Conservation (phyloP, 2,888 invertebrate genomes). For the Oligia latruncula region DNA sequence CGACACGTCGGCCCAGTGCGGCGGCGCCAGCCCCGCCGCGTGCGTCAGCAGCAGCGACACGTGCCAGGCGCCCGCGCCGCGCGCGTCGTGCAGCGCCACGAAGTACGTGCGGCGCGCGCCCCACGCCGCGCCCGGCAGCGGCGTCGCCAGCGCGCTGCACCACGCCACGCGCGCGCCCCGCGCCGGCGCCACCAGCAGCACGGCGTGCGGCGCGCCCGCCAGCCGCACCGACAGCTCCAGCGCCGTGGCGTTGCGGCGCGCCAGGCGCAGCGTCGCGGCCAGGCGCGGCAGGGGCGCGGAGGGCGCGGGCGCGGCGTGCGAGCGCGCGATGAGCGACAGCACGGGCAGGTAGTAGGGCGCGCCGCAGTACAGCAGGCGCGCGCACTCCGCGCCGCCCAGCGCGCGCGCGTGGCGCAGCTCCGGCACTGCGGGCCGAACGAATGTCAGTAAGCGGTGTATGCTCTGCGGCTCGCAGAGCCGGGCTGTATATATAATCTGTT, state of each 20-base stretch:
- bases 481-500: too few species aligned
- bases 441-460: too few species aligned
- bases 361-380: slow-evolving; percentile 93
- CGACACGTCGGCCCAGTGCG: slow-evolving; percentile 79
- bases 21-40: slow-evolving; percentile 38
- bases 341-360: slow-evolving; percentile 95
- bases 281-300: slow-evolving; percentile 22
- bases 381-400: slow-evolving; percentile 91
- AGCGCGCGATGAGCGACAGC: slow-evolving; percentile 85
- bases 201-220: slow-evolving; percentile 67
- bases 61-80: slow-evolving; percentile 9
- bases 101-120: slow-evolving; percentile 82
- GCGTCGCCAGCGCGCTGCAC: slow-evolving; percentile 90
- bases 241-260: slow-evolving; percentile 42
- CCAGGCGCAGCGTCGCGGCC: slow-evolving; percentile 72
- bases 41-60: slow-evolving; percentile 40
- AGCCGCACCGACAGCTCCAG: slow-evolving; percentile 3
- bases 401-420: slow-evolving; percentile 81
- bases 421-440: neutral
- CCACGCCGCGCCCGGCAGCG: slow-evolving; percentile 83
- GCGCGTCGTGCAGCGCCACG: slow-evolving; percentile 68
- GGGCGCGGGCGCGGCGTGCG: slow-evolving; percentile 14
- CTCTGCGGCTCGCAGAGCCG: too few species aligned
- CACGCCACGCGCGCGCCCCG: slow-evolving; percentile 84
- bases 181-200: slow-evolving; percentile 81